Conservation (phyloP, 1,140 invertebrate genomes). For the Drosophila nasuta region DNA sequence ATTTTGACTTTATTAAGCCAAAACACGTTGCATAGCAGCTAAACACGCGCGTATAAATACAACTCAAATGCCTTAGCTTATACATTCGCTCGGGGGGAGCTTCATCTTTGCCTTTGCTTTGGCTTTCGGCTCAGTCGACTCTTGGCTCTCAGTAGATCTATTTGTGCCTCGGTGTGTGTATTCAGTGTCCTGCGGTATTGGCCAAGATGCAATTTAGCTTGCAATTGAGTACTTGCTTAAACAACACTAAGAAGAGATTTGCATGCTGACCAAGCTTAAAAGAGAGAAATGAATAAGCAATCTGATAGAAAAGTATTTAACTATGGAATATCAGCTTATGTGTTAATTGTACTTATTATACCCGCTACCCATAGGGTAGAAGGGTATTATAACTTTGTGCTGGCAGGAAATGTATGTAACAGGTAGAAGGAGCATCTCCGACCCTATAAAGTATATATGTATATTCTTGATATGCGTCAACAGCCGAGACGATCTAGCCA, state of each 20-base stretch:
- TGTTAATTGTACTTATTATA: too few species aligned
- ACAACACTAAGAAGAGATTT: neutral
- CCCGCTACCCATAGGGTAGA: too few species aligned
- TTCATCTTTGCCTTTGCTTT: neutral
- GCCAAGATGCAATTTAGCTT: conserved; percentile 32
- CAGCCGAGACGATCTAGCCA: too few species aligned
- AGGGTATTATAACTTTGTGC: too few species aligned
- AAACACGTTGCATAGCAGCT: conserved; percentile 78
- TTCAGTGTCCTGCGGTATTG: conserved; percentile 27
- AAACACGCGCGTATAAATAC: conserved; percentile 76
- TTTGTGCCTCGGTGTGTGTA: conserved; percentile 27
- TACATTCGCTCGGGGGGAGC: neutral
- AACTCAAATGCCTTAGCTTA: conserved; percentile 31
- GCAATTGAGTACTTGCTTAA: conserved; percentile 20
- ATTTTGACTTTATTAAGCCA: conserved; percentile 83
- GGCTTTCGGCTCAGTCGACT: neutral
- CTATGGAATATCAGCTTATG: too few species aligned
- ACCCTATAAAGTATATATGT: too few species aligned
- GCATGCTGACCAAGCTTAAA: too few species aligned
- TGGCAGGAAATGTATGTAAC: too few species aligned
- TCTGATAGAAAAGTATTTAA: neutral
- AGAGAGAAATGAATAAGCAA: too few species aligned
- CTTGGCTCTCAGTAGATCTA: conserved; percentile 1
- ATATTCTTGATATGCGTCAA: too few species aligned
- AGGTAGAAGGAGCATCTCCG: too few species aligned